Base-by-base conservation (phyloP, 1,140 invertebrate genomes). In the Drosophila hydei region DNA sequence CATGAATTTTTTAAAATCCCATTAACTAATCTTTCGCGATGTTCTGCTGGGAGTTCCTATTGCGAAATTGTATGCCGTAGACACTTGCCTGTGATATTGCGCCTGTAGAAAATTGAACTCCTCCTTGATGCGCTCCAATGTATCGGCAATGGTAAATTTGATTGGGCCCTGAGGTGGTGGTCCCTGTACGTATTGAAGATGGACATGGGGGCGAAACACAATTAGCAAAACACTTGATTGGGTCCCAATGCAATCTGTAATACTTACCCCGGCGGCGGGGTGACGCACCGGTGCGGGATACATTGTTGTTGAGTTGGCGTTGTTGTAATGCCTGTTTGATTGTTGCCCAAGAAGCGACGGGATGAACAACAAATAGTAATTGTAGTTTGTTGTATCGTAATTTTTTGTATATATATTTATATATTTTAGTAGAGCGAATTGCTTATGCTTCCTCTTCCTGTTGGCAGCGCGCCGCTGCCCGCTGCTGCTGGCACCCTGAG, bases 21-120 rank as follows among this genome's bases (percentile, higher is more conserved):
- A 16, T 16, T 16, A 40, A 16, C 14, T 16, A 16, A 40, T 42
- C 38, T 42, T 16, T 16, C 11, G 1, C 4, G 12, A 19, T 3
- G 21, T 40, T 23, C 19, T 14, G 19, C n/a, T 54, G 18, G 12
- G 33, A 19, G 14, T 40, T 42, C 36, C 12, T 21, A 8, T 43
- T 27, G 54, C 38, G 38, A 16, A 18, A 16, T 14, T 27, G 14
- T 25, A 11, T 12, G 38, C 27, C n/a, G 55, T 47, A 48, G 60
- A 63, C 92, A 96, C 96, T 97, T 93, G 99, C 98, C 97, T 98
- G 93, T 99, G 98, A 94, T 98, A 98, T 94, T 99, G 98, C 72
- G 97, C 97, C 93, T 99, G 98, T 72, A 99, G 94, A 93, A 99
- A 99, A 94, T 97, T 98, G 93, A 99, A 99, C 94, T 99, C 98